Evolutionary conservation across 1,140 invertebrate genomes (phyloP).

Genomic region (Drosophila kurseongensis): DNA sequence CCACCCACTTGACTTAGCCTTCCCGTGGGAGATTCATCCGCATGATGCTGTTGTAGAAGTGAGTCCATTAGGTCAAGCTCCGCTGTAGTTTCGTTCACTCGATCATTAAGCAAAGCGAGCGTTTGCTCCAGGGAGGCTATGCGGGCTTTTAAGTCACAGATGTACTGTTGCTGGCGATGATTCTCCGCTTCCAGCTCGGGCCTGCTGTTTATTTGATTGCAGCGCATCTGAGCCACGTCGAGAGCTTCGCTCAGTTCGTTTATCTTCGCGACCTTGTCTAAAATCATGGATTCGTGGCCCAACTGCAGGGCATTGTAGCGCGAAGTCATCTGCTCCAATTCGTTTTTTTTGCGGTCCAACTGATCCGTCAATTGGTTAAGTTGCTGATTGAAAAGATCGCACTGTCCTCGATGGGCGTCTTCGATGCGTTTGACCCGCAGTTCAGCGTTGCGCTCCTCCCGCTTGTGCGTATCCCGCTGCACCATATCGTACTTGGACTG

Average conservation of each 20-base stretch:
- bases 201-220: constrained; percentile 46
- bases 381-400: constrained; percentile 72
- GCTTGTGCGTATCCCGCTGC: constrained; percentile 58
- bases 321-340: constrained; percentile 85
- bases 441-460: constrained; percentile 65
- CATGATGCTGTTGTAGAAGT: constrained; percentile 69
- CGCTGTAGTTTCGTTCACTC: constrained; percentile 63
- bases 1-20: constrained; percentile 49
- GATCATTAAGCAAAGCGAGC: constrained; percentile 59
- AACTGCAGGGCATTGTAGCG: constrained; percentile 86
- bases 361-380: constrained; percentile 60
- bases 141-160: constrained; percentile 62
- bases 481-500: constrained; percentile 79
- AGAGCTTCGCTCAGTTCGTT: constrained; percentile 85
- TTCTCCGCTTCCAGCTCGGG: constrained; percentile 59
- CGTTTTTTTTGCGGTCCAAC: constrained; percentile 85
- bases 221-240: constrained; percentile 85
- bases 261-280: constrained; percentile 86
- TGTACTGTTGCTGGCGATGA: constrained; percentile 54
- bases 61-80: constrained; percentile 81
- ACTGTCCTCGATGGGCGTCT: constrained; percentile 71
- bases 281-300: constrained; percentile 85
- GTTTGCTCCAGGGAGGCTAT: constrained; percentile 69
- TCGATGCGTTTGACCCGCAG: constrained; percentile 66
- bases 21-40: constrained; percentile 53